A percentile compares a stretch with the other conserved stretches of the same genome.
These are phyloP conservation scores for Periplaneta americana DNA, from an alignment of 1,140 invertebrate species.

Conservation along the genomic window DNA sequence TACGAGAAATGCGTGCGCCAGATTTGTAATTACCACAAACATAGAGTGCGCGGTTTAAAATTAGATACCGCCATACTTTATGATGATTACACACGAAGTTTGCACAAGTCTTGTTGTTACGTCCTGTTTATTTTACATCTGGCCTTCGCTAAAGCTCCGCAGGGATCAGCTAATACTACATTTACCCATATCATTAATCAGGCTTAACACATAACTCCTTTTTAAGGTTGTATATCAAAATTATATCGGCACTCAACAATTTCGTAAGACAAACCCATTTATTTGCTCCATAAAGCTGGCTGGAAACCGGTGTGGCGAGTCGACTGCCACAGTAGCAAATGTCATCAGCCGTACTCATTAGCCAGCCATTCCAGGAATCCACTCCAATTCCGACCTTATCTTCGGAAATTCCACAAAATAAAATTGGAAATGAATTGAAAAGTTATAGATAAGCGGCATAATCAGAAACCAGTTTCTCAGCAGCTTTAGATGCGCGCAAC, in stretches of 20 bases:
- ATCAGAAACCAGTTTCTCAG: not conserved
- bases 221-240: not conserved
- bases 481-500: not conserved
- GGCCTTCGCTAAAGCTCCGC: no score
- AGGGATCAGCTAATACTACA: not conserved
- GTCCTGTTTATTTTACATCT: no score
- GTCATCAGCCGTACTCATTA: not conserved
- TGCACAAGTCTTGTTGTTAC: no score
- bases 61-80: no score
- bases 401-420: not conserved
- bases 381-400: not conserved
- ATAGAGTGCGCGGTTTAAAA: no score
- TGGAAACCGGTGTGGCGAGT: not conserved
- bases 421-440: not conserved
- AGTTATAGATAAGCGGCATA: not conserved
- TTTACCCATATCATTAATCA: not conserved
- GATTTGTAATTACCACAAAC: no score
- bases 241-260: not conserved
- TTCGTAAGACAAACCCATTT: not conserved
- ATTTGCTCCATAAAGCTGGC: not conserved
- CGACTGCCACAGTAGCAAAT: not conserved
- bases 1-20: no score
- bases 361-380: not conserved
- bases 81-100: no score
- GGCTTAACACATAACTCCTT: not conserved